These are phyloP conservation scores for Drosophila cracens DNA, from an alignment of 2,888 invertebrate genomes.

Conservation along the genomic window DNA sequence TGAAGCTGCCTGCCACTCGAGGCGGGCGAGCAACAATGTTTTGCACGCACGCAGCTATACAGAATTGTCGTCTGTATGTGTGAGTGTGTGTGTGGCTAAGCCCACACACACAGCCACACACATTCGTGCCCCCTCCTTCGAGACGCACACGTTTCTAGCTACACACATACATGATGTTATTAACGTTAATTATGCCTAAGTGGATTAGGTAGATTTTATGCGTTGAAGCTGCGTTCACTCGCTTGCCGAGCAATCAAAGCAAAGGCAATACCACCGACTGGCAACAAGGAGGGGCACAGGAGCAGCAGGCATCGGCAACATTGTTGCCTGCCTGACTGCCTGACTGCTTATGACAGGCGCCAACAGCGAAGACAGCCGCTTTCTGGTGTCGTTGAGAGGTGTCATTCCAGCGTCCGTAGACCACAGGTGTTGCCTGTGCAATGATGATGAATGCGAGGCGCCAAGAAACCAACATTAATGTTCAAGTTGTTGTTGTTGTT, in stretches of 20 bases:
- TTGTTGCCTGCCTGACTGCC: slow-evolving; percentile 21
- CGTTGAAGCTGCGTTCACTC: slow-evolving; percentile 42
- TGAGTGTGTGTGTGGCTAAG: neutral
- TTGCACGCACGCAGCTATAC: neutral
- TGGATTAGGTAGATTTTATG: slow-evolving; percentile 72
- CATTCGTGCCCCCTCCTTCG: neutral
- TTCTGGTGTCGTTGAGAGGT: slow-evolving; percentile 35
- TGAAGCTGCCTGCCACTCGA: slow-evolving; percentile 18
- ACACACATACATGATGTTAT: slow-evolving; percentile 64
- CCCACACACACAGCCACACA: no score
- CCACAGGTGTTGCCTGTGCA: slow-evolving; percentile 50
- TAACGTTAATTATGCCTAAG: slow-evolving; percentile 72
- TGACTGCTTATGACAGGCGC: slow-evolving; percentile 46
- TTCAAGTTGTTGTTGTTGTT: slow-evolving; percentile 10
- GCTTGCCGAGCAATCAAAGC: slow-evolving; percentile 41
- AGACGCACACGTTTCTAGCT: neutral
- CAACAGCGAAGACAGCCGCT: slow-evolving; percentile 36
- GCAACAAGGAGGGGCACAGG: slow-evolving; percentile 2
- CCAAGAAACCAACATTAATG: slow-evolving; percentile 30
- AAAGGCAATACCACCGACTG: slow-evolving; percentile 15
- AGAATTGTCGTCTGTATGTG: neutral
- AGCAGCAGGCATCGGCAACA: slow-evolving; percentile 30
- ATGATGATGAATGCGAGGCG: slow-evolving; percentile 54
- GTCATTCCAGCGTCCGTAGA: slow-evolving; percentile 24
- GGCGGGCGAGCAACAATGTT: slow-evolving; percentile 10